Evolutionary conservation across 2,113 vertebrate species (phyloP).

Genomic region (Catharus bicknelli): DNA sequence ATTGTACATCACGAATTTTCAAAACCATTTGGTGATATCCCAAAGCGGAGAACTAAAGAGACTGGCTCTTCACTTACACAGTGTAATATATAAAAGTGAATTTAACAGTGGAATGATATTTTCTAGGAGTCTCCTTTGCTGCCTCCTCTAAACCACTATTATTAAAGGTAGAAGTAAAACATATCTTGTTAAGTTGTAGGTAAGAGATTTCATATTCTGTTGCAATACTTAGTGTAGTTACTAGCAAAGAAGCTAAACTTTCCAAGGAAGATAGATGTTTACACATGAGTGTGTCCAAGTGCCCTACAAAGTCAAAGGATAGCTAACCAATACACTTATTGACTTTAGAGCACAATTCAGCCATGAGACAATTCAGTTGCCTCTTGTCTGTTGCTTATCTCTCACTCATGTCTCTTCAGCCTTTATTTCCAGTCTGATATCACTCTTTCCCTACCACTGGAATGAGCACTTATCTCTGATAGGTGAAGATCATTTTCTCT

Average conservation of each 20-base stretch:
- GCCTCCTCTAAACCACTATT: neutral
- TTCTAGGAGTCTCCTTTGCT: neutral
- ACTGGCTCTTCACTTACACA: neutral
- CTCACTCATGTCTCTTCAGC: neutral
- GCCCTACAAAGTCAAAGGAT: neutral
- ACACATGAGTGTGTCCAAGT: neutral
- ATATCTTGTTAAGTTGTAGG: neutral
- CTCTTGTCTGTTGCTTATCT: neutral
- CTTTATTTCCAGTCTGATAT: neutral
- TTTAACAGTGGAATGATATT: neutral
- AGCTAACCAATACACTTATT: neutral
- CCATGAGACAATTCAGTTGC: neutral
- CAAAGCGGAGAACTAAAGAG: neutral
- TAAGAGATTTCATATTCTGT: neutral
- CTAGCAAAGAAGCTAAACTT: neutral
- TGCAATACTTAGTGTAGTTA: neutral
- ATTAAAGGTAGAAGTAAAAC: neutral
- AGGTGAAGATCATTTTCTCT: neutral
- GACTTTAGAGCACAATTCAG: neutral
- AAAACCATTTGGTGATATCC: neutral
- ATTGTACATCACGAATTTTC: neutral
- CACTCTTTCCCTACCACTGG: neutral
- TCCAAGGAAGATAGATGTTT: neutral
- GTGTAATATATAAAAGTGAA: neutral
- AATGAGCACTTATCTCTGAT: neutral